Conservation (phyloP, 2,888 invertebrate genomes). For the Saturnia japonica region DNA sequence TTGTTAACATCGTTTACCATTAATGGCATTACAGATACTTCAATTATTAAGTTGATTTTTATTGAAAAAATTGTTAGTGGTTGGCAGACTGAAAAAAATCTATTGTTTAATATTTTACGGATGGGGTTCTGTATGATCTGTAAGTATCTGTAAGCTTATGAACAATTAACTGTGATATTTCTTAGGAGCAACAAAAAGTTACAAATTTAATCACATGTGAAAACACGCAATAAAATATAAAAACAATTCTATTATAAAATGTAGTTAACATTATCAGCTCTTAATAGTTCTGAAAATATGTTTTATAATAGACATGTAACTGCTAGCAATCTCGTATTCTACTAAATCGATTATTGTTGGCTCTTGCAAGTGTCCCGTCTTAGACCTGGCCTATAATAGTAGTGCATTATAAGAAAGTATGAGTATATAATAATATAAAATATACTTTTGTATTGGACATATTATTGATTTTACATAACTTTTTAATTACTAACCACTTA, state of each 20-base stretch:
- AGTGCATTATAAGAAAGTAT: background rate
- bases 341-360: background rate
- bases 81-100: too few species aligned
- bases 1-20: slow-evolving; percentile 13
- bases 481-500: background rate
- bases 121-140: too few species aligned
- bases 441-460: background rate
- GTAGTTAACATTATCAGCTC: background rate
- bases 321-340: background rate
- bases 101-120: too few species aligned
- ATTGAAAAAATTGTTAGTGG: too few species aligned
- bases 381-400: background rate
- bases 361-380: background rate
- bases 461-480: background rate
- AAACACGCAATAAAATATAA: too few species aligned
- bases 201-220: too few species aligned
- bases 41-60: too few species aligned
- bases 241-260: too few species aligned
- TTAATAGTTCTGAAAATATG: background rate
- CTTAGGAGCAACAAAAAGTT: too few species aligned
- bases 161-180: too few species aligned
- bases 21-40: slow-evolving; percentile 1
- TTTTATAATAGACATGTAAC: too few species aligned
- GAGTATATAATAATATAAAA: background rate
- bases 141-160: too few species aligned